Evolutionary conservation across 1,140 invertebrate species (phyloP), one percentile per base, ranked within the genome.

Genomic region (Cydia fagiglandana): DNA sequence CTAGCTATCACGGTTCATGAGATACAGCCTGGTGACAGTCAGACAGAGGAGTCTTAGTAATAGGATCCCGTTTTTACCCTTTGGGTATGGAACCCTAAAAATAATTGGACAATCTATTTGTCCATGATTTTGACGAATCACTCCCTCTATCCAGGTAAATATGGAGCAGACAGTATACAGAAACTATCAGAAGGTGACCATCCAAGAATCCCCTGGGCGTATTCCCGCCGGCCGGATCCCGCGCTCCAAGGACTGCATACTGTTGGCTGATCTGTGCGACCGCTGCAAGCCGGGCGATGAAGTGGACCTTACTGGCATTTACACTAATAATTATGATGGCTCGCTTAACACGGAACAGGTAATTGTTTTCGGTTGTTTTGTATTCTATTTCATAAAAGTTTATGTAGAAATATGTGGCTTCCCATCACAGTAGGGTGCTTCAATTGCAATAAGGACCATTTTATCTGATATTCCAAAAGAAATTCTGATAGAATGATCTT

Each of bases 261-360:
- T 99, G 64, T 86, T 99, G 2, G 97, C 98, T 0, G 99, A 99
- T 94, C 93, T 99, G 0, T 99, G 98, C 82, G 99, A 99, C 93
- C 94, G 96, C 6, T 99, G 98, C 87, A 99, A 99, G 91, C 99
- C 99, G 1, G 99, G 99, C 0, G 99, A 99, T 93, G 99, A 99
- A 94, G 96, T 99, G 76, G 99, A 98, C 89, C 94, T 98, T 4
- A 98, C 97, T 4, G 99, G 98, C 10, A 97, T 99, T 70, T 99
- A 99, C 87, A 98, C 98, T 2, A 99, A 99, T 88, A 99, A 97
- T 88, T 99, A 99, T 88, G 99, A 99, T 93, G 98, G 98, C 2
- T 99, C 98, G 1, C 93, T 99, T 20, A 99, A 99, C 87, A 98
- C 97, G n/a, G 96, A 97, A 89, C 96, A 97, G 83, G 94, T 95